Evolutionary conservation across 1,140 invertebrate species (phyloP).

Genomic region (Sarcophaga bullata): DNA sequence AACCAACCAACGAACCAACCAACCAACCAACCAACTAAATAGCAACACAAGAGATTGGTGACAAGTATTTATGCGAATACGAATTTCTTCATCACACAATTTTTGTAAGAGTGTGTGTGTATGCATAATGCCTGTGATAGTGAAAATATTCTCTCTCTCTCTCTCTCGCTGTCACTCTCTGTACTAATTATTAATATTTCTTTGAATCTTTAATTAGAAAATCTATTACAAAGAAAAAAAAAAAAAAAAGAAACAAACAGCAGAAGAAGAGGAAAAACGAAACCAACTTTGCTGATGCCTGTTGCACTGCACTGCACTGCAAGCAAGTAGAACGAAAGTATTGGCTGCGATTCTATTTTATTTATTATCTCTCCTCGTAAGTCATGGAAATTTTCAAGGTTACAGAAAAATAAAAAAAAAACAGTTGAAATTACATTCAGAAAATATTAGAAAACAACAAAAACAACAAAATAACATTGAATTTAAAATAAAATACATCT

Average conservation of each 20-base stretch:
- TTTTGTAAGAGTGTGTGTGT: no score
- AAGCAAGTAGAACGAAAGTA: neutral
- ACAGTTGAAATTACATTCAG: neutral
- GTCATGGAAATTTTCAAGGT: slow-evolving; percentile 39
- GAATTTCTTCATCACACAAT: no score
- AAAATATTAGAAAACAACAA: neutral
- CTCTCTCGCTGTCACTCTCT: neutral
- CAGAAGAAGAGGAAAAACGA: no score
- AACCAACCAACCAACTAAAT: no score
- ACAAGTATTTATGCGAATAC: no score
- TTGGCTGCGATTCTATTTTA: neutral
- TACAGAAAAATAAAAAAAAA: slow-evolving; percentile 19
- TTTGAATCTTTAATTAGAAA: neutral
- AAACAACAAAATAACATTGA: neutral
- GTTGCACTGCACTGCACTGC: neutral
- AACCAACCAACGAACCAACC: no score
- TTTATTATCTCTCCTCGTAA: slow-evolving; percentile 36
- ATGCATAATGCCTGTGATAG: neutral
- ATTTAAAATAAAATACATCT: neutral
- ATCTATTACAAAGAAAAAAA: neutral
- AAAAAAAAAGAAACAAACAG: no score
- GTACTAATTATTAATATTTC: slow-evolving; percentile 11
- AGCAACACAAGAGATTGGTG: no score
- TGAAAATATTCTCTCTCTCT: no score
- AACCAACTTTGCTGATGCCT: no score